Percentiles rank a stretch among this genome's conserved stretches.
phyloP scores from a whole-genome alignment of 2,113 vertebrate species.

The Ciconia stormi region DNA sequence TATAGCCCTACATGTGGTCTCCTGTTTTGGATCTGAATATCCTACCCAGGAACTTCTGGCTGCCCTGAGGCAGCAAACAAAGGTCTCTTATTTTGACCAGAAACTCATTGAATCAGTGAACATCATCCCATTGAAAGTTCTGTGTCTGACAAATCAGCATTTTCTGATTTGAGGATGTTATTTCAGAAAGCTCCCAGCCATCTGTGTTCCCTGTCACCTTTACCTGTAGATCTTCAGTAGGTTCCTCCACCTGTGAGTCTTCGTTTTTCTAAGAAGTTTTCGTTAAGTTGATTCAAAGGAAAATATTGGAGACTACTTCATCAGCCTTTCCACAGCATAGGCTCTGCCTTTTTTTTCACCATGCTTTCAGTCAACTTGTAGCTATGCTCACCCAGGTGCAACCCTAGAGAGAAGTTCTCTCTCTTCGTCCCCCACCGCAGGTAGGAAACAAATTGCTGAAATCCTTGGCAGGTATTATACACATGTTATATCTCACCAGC shows the following conservation, averaged over 20 bases:
- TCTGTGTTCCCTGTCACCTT: neutral
- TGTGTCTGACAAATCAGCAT: neutral
- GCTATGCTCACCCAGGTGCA: neutral
- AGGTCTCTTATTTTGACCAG: neutral
- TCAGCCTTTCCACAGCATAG: neutral
- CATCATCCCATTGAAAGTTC: neutral
- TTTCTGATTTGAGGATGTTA: neutral
- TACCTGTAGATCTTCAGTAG: neutral
- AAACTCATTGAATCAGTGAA: neutral
- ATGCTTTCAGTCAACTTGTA: neutral
- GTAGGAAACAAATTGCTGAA: neutral
- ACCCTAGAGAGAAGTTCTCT: neutral
- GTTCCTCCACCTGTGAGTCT: neutral
- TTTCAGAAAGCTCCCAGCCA: neutral
- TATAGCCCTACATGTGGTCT: neutral
- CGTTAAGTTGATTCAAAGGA: neutral
- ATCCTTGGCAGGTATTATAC: neutral
- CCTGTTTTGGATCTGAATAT: neutral
- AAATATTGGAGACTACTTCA: neutral
- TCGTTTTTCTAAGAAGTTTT: neutral
- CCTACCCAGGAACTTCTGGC: neutral
- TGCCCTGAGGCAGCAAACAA: neutral
- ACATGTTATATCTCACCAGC: neutral
- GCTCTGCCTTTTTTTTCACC: neutral
- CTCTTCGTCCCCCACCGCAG: neutral